Evolutionary conservation across 2,797 vertebrate genomes (phyloP).

Genomic region (Chloroceryle inda): DNA sequence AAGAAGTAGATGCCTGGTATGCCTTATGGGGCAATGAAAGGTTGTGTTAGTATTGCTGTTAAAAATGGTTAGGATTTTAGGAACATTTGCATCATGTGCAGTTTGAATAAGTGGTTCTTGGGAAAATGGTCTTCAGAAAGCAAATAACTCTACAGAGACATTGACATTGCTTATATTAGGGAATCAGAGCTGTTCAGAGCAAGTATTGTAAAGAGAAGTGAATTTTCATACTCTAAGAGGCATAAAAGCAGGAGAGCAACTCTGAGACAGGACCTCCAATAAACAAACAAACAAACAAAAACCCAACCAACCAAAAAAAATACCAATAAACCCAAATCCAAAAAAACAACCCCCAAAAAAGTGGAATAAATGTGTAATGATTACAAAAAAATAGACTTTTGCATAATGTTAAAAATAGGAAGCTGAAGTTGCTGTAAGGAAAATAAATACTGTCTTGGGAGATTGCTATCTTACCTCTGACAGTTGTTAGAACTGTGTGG

Average conservation of each 20-base stretch:
- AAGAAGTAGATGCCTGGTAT: neutral
- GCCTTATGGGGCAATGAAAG: neutral
- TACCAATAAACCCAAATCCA: no score
- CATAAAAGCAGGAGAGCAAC: neutral
- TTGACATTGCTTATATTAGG: neutral
- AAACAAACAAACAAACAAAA: neutral
- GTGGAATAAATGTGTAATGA: neutral
- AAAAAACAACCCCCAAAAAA: neutral
- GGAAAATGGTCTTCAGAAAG: neutral
- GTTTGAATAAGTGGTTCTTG: neutral
- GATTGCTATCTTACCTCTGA: neutral
- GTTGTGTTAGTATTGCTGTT: neutral
- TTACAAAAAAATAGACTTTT: neutral
- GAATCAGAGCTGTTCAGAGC: neutral
- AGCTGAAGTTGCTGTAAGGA: neutral
- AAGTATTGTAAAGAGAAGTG: neutral
- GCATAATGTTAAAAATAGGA: neutral
- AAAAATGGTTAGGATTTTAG: neutral
- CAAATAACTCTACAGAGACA: neutral
- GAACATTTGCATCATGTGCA: neutral
- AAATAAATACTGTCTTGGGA: neutral
- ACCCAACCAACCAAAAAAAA: no score
- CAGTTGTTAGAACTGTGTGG: neutral
- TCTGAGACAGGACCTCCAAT: rapidly evolving
- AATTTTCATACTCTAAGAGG: neutral